Conservation (phyloP, 1,140 invertebrate species). For the Stratiolaelaps scimitus region DNA sequence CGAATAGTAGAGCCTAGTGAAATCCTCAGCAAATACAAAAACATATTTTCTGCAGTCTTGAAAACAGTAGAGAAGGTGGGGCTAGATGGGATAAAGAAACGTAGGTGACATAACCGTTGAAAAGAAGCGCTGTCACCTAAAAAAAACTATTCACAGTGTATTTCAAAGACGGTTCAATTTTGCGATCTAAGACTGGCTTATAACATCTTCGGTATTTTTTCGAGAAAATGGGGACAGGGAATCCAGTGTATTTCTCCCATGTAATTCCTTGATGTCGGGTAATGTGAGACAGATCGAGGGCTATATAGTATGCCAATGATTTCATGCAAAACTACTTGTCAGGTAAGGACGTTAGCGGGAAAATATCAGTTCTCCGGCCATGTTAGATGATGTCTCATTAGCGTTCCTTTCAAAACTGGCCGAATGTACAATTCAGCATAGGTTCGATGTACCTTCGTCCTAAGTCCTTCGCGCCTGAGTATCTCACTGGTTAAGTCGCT, state of each 20-base stretch:
- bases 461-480: too few species aligned
- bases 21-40: slow-evolving; percentile 25
- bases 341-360: not conserved
- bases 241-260: not conserved
- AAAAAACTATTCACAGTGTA: not conserved
- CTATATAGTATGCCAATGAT: too few species aligned
- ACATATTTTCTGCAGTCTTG: slow-evolving; percentile 7
- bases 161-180: not conserved
- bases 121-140: not conserved
- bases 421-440: not conserved
- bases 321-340: not conserved
- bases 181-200: too few species aligned
- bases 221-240: too few species aligned
- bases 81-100: not conserved
- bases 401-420: not conserved
- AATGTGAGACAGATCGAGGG: too few species aligned
- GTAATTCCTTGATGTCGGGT: too few species aligned
- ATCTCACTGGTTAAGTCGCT: too few species aligned
- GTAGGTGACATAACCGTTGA: slow-evolving; percentile 28
- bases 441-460: not conserved
- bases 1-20: slow-evolving; percentile 46
- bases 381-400: not conserved
- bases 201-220: too few species aligned
- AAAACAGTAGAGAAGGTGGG: not conserved
- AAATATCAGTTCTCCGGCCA: not conserved